Evolutionary conservation across 2,797 vertebrate genomes (phyloP).

Genomic region (Protosalanx chinensis): DNA sequence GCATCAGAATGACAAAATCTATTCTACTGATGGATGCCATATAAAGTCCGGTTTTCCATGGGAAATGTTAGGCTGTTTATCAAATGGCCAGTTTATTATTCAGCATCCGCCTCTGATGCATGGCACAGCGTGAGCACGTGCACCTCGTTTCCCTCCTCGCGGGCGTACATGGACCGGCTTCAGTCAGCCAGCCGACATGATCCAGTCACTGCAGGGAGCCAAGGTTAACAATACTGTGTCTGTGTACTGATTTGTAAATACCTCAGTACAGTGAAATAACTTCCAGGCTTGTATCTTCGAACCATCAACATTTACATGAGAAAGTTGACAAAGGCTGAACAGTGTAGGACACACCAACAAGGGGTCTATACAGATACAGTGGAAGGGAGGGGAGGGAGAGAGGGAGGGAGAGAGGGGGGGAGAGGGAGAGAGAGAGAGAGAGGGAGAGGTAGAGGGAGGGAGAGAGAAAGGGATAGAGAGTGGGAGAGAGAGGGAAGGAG

Average conservation of each 20-base stretch:
- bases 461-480: conserved; percentile 6
- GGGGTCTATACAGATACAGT: conserved; percentile 68
- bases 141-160: conserved; percentile 14
- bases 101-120: conserved; percentile 21
- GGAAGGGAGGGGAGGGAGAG: conserved; percentile 34
- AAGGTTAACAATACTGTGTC: conserved; percentile 40
- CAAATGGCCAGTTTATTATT: conserved; percentile 8
- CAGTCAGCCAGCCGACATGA: conserved; percentile 54
- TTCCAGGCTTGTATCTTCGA: conserved; percentile 66
- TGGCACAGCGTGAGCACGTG: conserved; percentile 42
- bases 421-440: conserved; percentile 2
- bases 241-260: conserved; percentile 59
- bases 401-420: not conserved
- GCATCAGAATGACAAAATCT: not conserved
- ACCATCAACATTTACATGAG: conserved; percentile 68
- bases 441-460: not conserved
- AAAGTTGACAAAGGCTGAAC: conserved; percentile 75
- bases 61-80: not conserved
- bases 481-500: conserved; percentile 1
- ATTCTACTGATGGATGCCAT: not conserved
- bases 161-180: conserved; percentile 61
- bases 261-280: conserved; percentile 50
- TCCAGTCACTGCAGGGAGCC: conserved; percentile 40
- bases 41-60: too few relatives aligned
- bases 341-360: conserved; percentile 72